Evolutionary conservation across 2,888 invertebrate genomes (phyloP).

Genomic region (Drosophila bunnanda): DNA sequence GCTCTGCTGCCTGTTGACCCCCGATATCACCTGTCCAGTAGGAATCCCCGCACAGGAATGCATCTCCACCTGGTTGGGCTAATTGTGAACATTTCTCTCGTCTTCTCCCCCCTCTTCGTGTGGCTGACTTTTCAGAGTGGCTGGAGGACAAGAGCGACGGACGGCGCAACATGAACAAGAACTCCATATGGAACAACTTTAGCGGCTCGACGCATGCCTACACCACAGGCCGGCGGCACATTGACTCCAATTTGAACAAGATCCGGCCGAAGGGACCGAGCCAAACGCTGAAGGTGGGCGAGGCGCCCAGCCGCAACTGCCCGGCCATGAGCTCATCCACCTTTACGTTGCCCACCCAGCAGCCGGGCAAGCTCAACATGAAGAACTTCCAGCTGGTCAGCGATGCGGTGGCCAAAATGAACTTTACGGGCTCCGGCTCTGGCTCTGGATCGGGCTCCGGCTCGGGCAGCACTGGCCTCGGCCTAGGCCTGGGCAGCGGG

Average conservation of each 20-base stretch:
- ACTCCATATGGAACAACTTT: slow-evolving; percentile 87
- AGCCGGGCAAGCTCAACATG: slow-evolving; percentile 95
- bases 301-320: slow-evolving; percentile 71
- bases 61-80: slow-evolving; percentile 11
- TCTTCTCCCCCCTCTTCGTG: slow-evolving; percentile 4
- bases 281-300: slow-evolving; percentile 87
- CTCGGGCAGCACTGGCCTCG: slow-evolving; percentile 32
- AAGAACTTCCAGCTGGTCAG: slow-evolving; percentile 95
- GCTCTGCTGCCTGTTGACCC: slow-evolving; percentile 4
- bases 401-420: slow-evolving; percentile 91
- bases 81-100: slow-evolving; percentile 24
- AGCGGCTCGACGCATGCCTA: slow-evolving; percentile 89
- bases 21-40: slow-evolving; percentile 4
- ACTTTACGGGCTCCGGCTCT: slow-evolving; percentile 85
- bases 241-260: slow-evolving; percentile 86
- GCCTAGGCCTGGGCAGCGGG: slow-evolving; percentile 52
- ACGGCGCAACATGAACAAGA: slow-evolving; percentile 83
- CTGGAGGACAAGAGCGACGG: slow-evolving; percentile 85
- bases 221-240: slow-evolving; percentile 89
- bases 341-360: slow-evolving; percentile 85
- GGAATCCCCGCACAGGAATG: slow-evolving; percentile 2
- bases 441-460: slow-evolving; percentile 37
- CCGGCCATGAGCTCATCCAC: slow-evolving; percentile 70
- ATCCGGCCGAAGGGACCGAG: slow-evolving; percentile 89
- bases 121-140: slow-evolving; percentile 84